Conservation (phyloP, 2,113 vertebrate species). For the Cephalopholis sonnerati region DNA sequence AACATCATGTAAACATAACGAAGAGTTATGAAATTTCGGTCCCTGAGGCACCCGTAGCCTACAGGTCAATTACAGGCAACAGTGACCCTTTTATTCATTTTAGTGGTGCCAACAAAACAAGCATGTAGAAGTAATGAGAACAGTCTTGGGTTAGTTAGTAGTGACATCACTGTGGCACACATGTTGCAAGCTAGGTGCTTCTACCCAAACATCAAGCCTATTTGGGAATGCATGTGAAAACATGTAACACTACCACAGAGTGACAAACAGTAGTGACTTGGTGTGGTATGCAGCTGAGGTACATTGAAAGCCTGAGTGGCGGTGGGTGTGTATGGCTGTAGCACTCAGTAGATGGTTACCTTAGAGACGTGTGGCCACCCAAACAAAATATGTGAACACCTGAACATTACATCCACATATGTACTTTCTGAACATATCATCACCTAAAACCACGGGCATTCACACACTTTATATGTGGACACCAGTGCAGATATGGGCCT, state of each 20-base stretch:
- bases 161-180: neutral
- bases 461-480: neutral
- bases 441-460: neutral
- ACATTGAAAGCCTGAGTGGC: no score
- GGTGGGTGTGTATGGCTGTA: neutral
- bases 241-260: neutral
- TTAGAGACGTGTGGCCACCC: neutral
- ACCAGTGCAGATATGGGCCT: neutral
- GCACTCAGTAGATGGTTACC: neutral
- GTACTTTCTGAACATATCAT: no score
- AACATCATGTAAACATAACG: neutral
- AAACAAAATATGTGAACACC: neutral
- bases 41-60: neutral
- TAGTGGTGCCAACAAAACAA: neutral
- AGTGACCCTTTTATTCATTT: neutral
- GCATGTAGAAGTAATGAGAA: slow-evolving; percentile 3
- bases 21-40: neutral
- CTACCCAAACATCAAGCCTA: neutral
- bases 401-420: neutral
- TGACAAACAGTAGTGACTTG: neutral
- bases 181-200: neutral
- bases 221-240: neutral
- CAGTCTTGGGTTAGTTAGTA: neutral
- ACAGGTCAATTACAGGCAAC: neutral
- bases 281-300: neutral